Evolutionary conservation across 2,113 vertebrate species (phyloP), one percentile per base, ranked within the genome.

Genomic region (Gymnorhina tibicen): DNA sequence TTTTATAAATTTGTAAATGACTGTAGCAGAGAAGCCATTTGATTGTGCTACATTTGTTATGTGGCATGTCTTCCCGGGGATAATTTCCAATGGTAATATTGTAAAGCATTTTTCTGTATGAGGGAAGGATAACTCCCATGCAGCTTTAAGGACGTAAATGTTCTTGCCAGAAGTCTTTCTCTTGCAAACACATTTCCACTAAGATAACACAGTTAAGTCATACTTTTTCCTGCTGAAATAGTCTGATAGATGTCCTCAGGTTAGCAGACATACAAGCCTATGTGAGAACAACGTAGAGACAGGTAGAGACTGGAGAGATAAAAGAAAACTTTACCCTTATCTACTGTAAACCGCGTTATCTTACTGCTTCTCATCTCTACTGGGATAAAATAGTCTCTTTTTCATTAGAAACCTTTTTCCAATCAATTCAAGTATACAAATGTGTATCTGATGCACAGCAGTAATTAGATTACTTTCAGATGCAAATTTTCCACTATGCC

Each of bases 401-500:
- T 95, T 92, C 63, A 83, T 92, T 72, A 77, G 82, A 89, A 97
- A 64, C 6, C 18, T 88, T 77, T 92, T 84, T 78, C 47, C 35
- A 78, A 59, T 23, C 62, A 88, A 33, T 88, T 64, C 49, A 70
- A 93, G 64, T 56, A 86, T 23, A 77, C 44, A 46, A 73, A 63
- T 11, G 4, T 27, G 53, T 68, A 87, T 35, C 21, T 73, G 64
- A 80, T 14, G 49, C 68, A 67, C 47, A 91, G 53, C 78, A 87
- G 91, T 70, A 77, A 80, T n/a, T 60, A 30, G n/a, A 64, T 69
- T 64, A 53, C 33, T 83, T 96, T 93, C 72, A 77, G 46, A 87
- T 85, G 74, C 81, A 91, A 35, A 88, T 95, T 97, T 96, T 72
- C 59, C 97, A 85, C 91, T 72, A 59, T 44, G 66, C 39, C 24